Percentiles rank a stretch among this genome's conserved stretches.
phyloP scores from a whole-genome alignment of 1,140 invertebrate species.

The Drosophila erecta region DNA sequence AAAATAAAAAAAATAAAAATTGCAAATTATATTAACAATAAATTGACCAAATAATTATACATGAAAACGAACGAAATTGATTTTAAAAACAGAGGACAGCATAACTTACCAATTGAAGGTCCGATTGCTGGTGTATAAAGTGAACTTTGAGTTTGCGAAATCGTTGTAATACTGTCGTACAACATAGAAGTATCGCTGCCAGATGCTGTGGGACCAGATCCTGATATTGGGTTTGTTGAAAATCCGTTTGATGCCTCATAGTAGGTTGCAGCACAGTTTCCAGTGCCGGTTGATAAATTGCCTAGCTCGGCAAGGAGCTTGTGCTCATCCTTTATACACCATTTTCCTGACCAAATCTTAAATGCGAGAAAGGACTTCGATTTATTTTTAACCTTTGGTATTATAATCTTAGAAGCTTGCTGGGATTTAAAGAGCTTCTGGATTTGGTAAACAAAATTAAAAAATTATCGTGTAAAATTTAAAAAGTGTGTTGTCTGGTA shows the following conservation, averaged over 20 bases:
- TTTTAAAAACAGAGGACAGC: neutral
- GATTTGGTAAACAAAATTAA: no score
- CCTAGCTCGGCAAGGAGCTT: slow-evolving; percentile 93
- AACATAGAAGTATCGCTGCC: slow-evolving; percentile 84
- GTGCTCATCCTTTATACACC: slow-evolving; percentile 95
- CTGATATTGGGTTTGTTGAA: slow-evolving; percentile 83
- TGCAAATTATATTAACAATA: neutral
- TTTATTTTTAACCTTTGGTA: no score
- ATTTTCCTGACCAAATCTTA: slow-evolving; percentile 93
- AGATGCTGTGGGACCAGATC: slow-evolving; percentile 80
- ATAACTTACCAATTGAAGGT: slow-evolving; percentile 88
- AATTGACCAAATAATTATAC: slow-evolving; percentile 10
- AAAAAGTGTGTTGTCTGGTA: no score
- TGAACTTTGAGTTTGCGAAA: slow-evolving; percentile 89
- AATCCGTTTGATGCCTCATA: slow-evolving; percentile 88
- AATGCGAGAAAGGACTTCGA: neutral
- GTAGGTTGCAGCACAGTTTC: slow-evolving; percentile 85
- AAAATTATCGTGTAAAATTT: no score
- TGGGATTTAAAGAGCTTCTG: no score
- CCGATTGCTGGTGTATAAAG: slow-evolving; percentile 91
- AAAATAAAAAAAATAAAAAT: slow-evolving; percentile 31
- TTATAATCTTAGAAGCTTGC: no score
- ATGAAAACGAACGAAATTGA: slow-evolving; percentile 16
- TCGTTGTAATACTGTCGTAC: slow-evolving; percentile 91
- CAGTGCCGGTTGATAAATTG: slow-evolving; percentile 85